Evolutionary conservation across 2,797 vertebrate species (phyloP).

Genomic region (Cuculus canorus): DNA sequence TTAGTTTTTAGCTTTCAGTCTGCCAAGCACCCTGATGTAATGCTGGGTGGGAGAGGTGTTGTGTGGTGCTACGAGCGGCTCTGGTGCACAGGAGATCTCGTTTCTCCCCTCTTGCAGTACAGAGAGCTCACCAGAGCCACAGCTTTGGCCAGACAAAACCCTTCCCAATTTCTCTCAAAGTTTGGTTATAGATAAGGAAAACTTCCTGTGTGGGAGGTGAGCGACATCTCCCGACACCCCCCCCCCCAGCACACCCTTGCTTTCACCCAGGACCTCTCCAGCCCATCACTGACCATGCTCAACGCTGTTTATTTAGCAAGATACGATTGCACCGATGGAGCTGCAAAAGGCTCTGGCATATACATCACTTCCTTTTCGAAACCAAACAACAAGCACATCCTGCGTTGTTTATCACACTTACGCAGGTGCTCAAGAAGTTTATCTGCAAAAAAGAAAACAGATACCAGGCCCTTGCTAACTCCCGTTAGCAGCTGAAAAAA

Average conservation of each 20-base stretch:
- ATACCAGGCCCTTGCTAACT: not conserved
- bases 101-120: rapidly evolving
- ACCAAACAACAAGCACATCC: conserved; percentile 31
- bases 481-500: not conserved
- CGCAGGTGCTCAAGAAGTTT: not conserved
- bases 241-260: not conserved
- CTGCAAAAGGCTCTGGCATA: not conserved
- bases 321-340: rapidly evolving
- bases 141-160: not conserved
- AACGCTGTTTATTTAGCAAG: not conserved
- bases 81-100: not conserved
- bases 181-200: not conserved
- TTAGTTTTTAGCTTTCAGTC: not conserved
- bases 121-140: not conserved
- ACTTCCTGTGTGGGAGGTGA: not conserved
- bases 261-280: not conserved
- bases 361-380: conserved; percentile 28
- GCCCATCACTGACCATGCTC: not conserved
- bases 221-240: not conserved
- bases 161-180: not conserved
- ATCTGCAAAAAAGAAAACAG: not conserved
- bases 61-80: rapidly evolving
- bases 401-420: not conserved
- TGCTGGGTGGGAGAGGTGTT: not conserved
- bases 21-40: not conserved